A percentile compares a stretch with the other conserved stretches of the same genome.
Conservation (phyloP, 2,797 vertebrate genomes). For the Hemitrygon akajei region DNA sequence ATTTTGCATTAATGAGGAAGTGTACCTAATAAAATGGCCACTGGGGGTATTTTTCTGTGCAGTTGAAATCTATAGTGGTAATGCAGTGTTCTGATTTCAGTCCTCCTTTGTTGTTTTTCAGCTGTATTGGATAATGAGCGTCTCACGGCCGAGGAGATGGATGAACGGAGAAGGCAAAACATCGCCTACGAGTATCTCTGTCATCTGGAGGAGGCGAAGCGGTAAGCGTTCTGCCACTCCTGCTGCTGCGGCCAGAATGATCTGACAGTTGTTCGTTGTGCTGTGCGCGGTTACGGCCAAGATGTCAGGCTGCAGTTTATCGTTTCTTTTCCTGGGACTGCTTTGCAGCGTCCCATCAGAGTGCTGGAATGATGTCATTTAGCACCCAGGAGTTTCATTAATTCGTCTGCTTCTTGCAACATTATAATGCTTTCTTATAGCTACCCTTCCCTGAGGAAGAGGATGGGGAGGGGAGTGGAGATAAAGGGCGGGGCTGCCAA, state of each 20-base stretch:
- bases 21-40: too few species aligned
- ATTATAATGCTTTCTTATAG: background rate
- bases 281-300: background rate
- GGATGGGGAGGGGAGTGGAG: too few species aligned
- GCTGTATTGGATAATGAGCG: slow-evolving; percentile 94
- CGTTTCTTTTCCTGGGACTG: background rate
- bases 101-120: slow-evolving; percentile 47
- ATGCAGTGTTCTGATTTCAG: background rate
- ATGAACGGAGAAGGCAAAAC: slow-evolving; percentile 85
- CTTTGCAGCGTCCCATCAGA: too few species aligned
- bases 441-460: too few species aligned
- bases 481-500: too few species aligned
- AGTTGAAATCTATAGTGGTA: too few species aligned
- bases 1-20: too few species aligned
- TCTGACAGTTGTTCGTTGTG: background rate
- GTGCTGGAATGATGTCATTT: too few species aligned
- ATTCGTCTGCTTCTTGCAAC: background rate
- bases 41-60: too few species aligned
- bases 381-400: too few species aligned
- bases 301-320: background rate
- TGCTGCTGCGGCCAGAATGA: too few species aligned
- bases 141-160: slow-evolving; percentile 98
- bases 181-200: slow-evolving; percentile 97
- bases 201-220: slow-evolving; percentile 94
- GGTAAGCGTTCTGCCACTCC: slow-evolving; percentile 56